Percentiles rank a stretch among this genome's conserved stretches.
These are phyloP conservation scores for Thunnus maccoyii DNA, from an alignment of 2,113 vertebrate species.

Conservation along the genomic window DNA sequence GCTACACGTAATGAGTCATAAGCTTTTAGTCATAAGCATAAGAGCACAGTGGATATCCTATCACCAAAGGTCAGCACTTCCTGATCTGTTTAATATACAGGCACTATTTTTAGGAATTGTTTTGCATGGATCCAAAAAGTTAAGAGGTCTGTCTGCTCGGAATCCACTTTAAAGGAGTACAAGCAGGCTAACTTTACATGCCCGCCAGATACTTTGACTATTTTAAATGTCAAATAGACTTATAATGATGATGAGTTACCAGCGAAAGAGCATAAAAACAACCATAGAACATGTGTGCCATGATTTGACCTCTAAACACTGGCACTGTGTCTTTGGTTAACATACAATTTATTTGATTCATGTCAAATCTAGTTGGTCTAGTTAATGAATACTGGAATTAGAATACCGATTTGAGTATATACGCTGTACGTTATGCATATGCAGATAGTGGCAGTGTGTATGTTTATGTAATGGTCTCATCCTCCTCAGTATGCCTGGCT, in stretches of 20 bases:
- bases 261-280: background rate
- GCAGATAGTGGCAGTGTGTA: background rate
- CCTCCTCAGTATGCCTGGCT: conserved; percentile 32
- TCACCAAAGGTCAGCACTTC: conserved; percentile 27
- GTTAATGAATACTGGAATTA: background rate
- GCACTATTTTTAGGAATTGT: conserved; percentile 12
- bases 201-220: conserved; percentile 6
- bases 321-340: background rate
- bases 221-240: conserved; percentile 38
- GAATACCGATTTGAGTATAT: background rate
- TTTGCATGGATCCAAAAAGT: conserved; percentile 6
- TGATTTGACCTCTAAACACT: conserved; percentile 13
- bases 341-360: background rate
- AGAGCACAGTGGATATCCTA: background rate
- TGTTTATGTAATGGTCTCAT: background rate
- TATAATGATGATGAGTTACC: background rate
- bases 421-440: conserved; percentile 14
- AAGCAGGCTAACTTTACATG: background rate
- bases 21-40: background rate
- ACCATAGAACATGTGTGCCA: conserved; percentile 5
- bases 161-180: conserved; percentile 11
- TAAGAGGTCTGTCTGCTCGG: conserved; percentile 24
- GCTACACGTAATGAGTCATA: conserved; percentile 39
- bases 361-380: background rate
- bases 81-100: background rate